Percentiles rank a stretch among this genome's conserved stretches.
phyloP scores from a whole-genome alignment of 2,113 vertebrate species.

The Brevimyrus niger region DNA sequence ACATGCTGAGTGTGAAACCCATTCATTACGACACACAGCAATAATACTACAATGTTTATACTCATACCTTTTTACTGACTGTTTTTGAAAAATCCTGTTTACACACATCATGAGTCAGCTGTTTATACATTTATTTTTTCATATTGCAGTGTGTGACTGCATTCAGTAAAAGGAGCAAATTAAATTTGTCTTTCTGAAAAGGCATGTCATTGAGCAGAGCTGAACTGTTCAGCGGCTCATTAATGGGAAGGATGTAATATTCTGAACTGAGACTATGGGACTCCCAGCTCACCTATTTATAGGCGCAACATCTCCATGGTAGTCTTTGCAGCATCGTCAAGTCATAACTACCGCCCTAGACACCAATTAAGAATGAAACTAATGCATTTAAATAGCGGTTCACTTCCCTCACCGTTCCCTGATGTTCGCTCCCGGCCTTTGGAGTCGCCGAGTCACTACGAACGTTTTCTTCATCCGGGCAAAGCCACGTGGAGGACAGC shows the following conservation, averaged over 20 bases:
- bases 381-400: constrained; percentile 60
- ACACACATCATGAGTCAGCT: not conserved
- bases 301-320: constrained; percentile 64
- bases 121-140: not conserved
- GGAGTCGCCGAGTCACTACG: constrained; percentile 36
- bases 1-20: not conserved
- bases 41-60: not conserved
- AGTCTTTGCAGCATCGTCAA: constrained; percentile 58
- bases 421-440: constrained; percentile 28
- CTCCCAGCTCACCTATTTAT: constrained; percentile 69
- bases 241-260: constrained; percentile 71
- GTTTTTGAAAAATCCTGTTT: not conserved
- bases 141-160: constrained; percentile 32
- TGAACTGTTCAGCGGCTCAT: constrained; percentile 58
- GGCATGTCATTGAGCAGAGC: constrained; percentile 56
- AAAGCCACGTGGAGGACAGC: constrained; percentile 42
- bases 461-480: constrained; percentile 48
- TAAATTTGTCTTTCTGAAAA: constrained; percentile 34
- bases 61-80: not conserved
- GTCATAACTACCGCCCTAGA: constrained; percentile 65
- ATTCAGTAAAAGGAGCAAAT: constrained; percentile 41
- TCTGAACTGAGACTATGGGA: constrained; percentile 72
- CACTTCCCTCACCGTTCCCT: constrained; percentile 42
- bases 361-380: constrained; percentile 72
- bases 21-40: not conserved